phyloP scores from a whole-genome alignment of 2,797 vertebrate species.

The Sphenodon punctatus region DNA sequence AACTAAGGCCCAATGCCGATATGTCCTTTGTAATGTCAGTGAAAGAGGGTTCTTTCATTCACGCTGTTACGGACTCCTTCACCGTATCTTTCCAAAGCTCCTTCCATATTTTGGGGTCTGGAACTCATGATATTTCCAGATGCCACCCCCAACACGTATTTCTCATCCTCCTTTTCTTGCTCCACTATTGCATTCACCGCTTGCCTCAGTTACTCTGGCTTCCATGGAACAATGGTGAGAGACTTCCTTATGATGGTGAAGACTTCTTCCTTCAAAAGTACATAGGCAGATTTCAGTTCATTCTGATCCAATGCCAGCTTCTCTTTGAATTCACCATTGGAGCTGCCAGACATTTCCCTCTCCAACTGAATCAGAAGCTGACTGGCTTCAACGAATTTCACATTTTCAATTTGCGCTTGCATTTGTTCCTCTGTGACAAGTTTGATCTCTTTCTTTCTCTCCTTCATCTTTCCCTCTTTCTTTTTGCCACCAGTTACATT shows the following conservation, averaged over 20 bases:
- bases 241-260: slow-evolving; percentile 74
- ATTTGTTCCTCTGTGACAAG: slow-evolving; percentile 59
- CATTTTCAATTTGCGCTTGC: slow-evolving; percentile 57
- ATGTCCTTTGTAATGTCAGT: slow-evolving; percentile 40
- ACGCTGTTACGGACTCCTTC: slow-evolving; percentile 66
- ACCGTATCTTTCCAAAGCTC: slow-evolving; percentile 76
- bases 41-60: slow-evolving; percentile 57
- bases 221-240: slow-evolving; percentile 34
- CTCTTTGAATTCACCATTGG: slow-evolving; percentile 5
- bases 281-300: slow-evolving; percentile 74
- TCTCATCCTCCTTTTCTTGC: slow-evolving; percentile 83
- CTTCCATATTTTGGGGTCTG: slow-evolving; percentile 80
- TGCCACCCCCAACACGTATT: slow-evolving; percentile 30
- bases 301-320: slow-evolving; percentile 61
- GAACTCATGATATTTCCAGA: slow-evolving; percentile 28
- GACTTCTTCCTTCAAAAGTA: slow-evolving; percentile 72
- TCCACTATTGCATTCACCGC: slow-evolving; percentile 78
- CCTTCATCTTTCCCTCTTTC: neutral
- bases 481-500: neutral
- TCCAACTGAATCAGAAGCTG: slow-evolving; percentile 79
- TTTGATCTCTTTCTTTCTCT: slow-evolving; percentile 43
- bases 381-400: slow-evolving; percentile 71
- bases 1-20: slow-evolving; percentile 73
- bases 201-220: slow-evolving; percentile 72
- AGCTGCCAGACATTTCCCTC: slow-evolving; percentile 61